A percentile compares a stretch with the other conserved stretches of the same genome.
These are phyloP conservation scores for Mythimna albipuncta DNA, from an alignment of 2,888 invertebrate genomes.

Conservation along the genomic window DNA sequence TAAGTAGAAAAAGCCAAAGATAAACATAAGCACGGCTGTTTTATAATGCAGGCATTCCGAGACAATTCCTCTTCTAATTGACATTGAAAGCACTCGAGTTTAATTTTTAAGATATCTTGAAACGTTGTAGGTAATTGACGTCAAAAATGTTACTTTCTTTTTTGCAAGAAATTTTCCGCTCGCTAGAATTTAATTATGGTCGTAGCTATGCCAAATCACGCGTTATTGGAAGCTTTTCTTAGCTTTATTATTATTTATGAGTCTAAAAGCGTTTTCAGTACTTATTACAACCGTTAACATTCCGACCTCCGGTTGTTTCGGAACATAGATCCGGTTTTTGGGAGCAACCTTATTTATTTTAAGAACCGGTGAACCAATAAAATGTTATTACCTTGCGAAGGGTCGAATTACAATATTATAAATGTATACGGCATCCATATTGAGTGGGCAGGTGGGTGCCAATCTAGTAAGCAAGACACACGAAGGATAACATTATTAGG, in stretches of 20 bases:
- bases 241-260: conserved; percentile 56
- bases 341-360: conserved; percentile 55
- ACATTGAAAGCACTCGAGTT: conserved; percentile 57
- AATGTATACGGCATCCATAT: conserved; percentile 63
- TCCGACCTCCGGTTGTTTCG: conserved; percentile 15
- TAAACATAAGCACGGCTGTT: conserved; percentile 32
- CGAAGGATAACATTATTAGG: conserved; percentile 69
- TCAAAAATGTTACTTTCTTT: conserved; percentile 55
- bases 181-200: conserved; percentile 62
- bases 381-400: conserved; percentile 56
- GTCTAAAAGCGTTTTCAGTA: conserved; percentile 37
- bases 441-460: conserved; percentile 52
- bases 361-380: conserved; percentile 50
- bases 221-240: conserved; percentile 59
- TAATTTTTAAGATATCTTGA: conserved; percentile 59
- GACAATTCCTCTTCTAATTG: conserved; percentile 55
- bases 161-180: conserved; percentile 51
- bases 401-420: conserved; percentile 63
- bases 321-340: conserved; percentile 34
- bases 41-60: conserved; percentile 46
- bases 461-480: conserved; percentile 60
- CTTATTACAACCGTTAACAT: conserved; percentile 37
- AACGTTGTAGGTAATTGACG: conserved; percentile 59
- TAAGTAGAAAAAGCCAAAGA: conserved; percentile 15
- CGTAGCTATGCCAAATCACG: conserved; percentile 63